Evolutionary conservation across 1,140 invertebrate species (phyloP).

Genomic region (Sweltsa coloradensis): DNA sequence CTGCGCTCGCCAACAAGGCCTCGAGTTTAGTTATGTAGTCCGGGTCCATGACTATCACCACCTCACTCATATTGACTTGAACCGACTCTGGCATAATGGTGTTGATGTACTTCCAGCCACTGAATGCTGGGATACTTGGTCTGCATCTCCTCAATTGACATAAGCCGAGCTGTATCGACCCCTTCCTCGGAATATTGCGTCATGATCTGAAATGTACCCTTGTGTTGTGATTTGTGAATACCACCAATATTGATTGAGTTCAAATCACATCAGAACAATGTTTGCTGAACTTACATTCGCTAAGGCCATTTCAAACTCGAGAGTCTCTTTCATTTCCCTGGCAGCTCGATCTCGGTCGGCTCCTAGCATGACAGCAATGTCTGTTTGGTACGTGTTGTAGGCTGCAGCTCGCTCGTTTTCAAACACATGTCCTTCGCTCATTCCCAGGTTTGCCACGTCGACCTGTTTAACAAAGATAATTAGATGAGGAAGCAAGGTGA

Average conservation of each 20-base stretch:
- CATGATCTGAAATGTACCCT: too few species aligned
- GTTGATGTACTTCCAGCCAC: constrained; percentile 74
- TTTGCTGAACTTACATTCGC: constrained; percentile 82
- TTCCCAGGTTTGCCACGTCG: constrained; percentile 81
- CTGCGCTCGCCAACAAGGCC: constrained; percentile 35
- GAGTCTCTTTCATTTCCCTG: constrained; percentile 63
- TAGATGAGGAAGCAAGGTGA: too few species aligned
- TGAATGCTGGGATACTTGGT: constrained; percentile 59
- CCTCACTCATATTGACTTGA: constrained; percentile 50
- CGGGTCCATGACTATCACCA: constrained; percentile 69
- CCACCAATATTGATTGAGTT: too few species aligned
- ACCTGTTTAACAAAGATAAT: constrained; percentile 60
- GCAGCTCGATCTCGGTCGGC: constrained; percentile 55
- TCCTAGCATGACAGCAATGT: constrained; percentile 78
- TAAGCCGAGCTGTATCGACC: too few species aligned
- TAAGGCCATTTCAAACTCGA: constrained; percentile 84
- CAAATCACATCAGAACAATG: too few species aligned
- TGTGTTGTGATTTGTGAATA: too few species aligned
- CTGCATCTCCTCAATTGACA: constrained; percentile 64
- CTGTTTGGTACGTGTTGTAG: constrained; percentile 75
- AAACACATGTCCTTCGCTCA: constrained; percentile 78
- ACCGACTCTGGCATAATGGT: constrained; percentile 48
- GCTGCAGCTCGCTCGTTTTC: constrained; percentile 63
- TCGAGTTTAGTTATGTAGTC: constrained; percentile 59
- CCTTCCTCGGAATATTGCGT: too few species aligned